A percentile compares a stretch with the other conserved stretches of the same genome.
phyloP scores from a whole-genome alignment of 2,888 invertebrate genomes.

The Meloe dianella region DNA sequence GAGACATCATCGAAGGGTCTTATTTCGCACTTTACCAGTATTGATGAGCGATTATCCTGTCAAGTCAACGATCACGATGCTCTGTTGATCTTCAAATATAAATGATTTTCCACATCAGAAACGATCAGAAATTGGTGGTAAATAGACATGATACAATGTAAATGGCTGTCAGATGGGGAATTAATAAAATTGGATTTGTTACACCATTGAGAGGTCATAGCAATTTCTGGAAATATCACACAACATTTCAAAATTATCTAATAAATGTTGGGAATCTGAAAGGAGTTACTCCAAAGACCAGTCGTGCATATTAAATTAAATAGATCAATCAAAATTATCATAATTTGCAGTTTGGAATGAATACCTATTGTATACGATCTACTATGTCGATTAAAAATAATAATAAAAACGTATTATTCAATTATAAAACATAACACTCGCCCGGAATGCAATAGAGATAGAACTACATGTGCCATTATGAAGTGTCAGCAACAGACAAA shows the following conservation, averaged over 20 bases:
- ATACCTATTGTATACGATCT: slow-evolving; percentile 23
- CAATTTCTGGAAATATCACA: slow-evolving; percentile 2
- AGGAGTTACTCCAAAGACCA: not conserved
- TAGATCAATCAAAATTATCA: slow-evolving; percentile 24
- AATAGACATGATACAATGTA: slow-evolving; percentile 8
- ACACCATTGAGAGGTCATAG: not conserved
- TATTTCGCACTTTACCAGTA: slow-evolving; percentile 23
- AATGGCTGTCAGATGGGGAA: not conserved
- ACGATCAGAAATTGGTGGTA: not conserved
- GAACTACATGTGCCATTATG: slow-evolving; percentile 34
- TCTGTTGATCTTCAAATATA: not conserved
- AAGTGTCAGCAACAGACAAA: slow-evolving; percentile 36
- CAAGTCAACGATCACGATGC: slow-evolving; percentile 17
- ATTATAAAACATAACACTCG: slow-evolving; percentile 30
- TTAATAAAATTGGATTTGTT: slow-evolving; percentile 8
- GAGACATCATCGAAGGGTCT: slow-evolving; percentile 9
- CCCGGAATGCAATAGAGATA: slow-evolving; percentile 34
- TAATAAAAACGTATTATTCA: slow-evolving; percentile 32
- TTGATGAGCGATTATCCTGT: slow-evolving; percentile 32
- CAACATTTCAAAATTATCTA: not conserved
- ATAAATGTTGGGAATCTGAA: not conserved
- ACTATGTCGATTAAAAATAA: slow-evolving; percentile 16
- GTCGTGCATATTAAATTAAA: slow-evolving; percentile 4
- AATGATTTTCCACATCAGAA: slow-evolving; percentile 1
- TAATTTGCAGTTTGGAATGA: slow-evolving; percentile 21